A percentile compares a stretch with the other conserved stretches of the same genome.
Evolutionary conservation across 1,140 invertebrate genomes (phyloP).

Genomic region (Paramacrobiotus metropolitanus): DNA sequence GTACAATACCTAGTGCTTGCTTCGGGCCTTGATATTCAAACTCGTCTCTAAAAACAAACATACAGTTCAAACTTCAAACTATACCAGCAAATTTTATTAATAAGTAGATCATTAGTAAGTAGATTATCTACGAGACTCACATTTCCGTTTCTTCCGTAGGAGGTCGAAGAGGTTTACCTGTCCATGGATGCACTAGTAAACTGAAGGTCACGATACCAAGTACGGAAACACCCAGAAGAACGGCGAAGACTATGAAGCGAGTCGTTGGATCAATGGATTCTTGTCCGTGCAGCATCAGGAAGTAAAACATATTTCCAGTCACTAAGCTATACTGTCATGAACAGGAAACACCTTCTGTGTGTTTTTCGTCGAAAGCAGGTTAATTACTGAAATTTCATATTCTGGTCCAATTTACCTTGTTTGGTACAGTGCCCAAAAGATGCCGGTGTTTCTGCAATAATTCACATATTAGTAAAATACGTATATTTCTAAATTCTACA

Average conservation of each 20-base stretch:
- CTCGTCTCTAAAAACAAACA: no score
- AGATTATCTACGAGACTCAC: not conserved
- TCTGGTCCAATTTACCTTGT: conserved; percentile 46
- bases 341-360: not conserved
- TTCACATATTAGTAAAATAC: not conserved
- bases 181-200: conserved; percentile 26
- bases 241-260: conserved; percentile 44
- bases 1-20: no score
- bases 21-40: no score
- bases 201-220: conserved; percentile 42
- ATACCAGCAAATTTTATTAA: no score
- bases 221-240: conserved; percentile 36
- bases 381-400: no score
- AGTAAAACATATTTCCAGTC: conserved; percentile 78
- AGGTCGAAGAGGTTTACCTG: not conserved
- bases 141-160: not conserved
- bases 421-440: conserved; percentile 88
- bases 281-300: conserved; percentile 56
- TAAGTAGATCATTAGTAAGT: not conserved
- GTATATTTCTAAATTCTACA: not conserved
- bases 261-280: conserved; percentile 34
- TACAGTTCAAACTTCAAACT: no score
- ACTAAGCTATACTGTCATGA: conserved; percentile 44
- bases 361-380: not conserved
- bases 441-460: conserved; percentile 55